Evolutionary conservation across 2,888 invertebrate genomes (phyloP), one percentile per base, ranked within the genome.

Genomic region (Epistrophe grossulariae): DNA sequence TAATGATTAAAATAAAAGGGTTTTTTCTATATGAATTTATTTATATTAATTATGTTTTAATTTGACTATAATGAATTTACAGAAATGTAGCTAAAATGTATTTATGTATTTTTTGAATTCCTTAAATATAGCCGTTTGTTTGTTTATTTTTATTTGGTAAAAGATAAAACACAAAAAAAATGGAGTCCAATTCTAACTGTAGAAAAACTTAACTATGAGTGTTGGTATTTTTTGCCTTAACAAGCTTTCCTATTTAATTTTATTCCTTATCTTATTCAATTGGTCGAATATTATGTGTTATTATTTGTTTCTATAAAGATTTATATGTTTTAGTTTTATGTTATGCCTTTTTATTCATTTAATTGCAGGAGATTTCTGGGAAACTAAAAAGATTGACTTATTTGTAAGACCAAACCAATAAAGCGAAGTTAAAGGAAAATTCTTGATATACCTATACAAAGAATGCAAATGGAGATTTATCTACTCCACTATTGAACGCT

Each of bases 201-300:
- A 76, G 55, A 64, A 81, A 40, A 82, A 78, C 45, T 60, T 43
- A 68, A 73, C 55, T 60, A 77, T 70, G 45, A 64, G 71, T 70
- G 76, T 79, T 72, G 64, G 57, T 31, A 48, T 43, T 50, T 15
- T 38, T 38, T 31, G 19, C 68, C 60, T 77, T 62, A 78, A 79
- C 73, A 79, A 79, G 82, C 82, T 52, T 87, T 72, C 79, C 66
- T 87, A 72, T 82, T 82, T 76, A 79, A 66, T 72, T 64, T 74
- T 83, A 88, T 80, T 78, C 80, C 80, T 84, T 83, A 87, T 88
- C 88, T 88, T 88, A 87, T 83, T 85, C 85, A 85, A 88, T 88
- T 88, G 88, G 88, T 88, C 88, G 83, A 88, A 88, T 88, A 88
- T 85, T 81, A 82, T 82, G 77, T 85, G 68, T 88, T 55, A 78